Evolutionary conservation across 2,113 vertebrate genomes (phyloP).

Genomic region (Boulengeromyrus knoepffleri): DNA sequence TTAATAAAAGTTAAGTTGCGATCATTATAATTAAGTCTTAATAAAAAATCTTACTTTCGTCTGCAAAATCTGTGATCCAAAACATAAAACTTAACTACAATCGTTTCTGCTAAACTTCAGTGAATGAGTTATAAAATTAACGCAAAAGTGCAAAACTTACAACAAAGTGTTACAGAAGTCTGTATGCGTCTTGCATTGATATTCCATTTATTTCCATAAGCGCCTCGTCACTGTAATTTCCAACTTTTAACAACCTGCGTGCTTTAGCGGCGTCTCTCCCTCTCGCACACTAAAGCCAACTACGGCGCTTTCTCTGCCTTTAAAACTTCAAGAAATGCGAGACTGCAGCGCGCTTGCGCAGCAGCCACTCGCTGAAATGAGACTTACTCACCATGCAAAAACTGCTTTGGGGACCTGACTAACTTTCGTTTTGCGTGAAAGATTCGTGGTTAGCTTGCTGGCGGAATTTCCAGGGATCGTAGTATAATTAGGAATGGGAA

Average conservation of each 20-base stretch:
- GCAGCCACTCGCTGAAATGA: not conserved
- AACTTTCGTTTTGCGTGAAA: not conserved
- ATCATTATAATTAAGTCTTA: not conserved
- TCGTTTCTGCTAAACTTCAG: not conserved
- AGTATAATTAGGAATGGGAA: slow-evolving; percentile 14
- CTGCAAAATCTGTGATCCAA: not conserved
- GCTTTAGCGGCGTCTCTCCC: not conserved
- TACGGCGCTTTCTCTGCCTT: not conserved
- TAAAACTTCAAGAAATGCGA: not conserved
- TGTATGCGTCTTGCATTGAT: not conserved
- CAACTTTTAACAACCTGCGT: not conserved
- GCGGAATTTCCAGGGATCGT: not conserved
- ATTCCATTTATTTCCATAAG: not conserved
- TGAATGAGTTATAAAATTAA: not conserved
- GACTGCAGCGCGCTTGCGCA: slow-evolving; percentile 15
- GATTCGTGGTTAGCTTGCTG: not conserved
- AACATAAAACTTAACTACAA: not conserved
- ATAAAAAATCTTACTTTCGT: not conserved
- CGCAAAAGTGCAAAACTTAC: not conserved
- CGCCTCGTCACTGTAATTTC: not conserved
- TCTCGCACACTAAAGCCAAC: not conserved
- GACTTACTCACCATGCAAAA: not conserved
- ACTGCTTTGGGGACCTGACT: not conserved
- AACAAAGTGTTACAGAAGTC: not conserved
- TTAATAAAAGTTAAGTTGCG: not conserved